These are phyloP conservation scores for Fulica atra DNA, from an alignment of 2,113 vertebrate species.

Conservation along the genomic window DNA sequence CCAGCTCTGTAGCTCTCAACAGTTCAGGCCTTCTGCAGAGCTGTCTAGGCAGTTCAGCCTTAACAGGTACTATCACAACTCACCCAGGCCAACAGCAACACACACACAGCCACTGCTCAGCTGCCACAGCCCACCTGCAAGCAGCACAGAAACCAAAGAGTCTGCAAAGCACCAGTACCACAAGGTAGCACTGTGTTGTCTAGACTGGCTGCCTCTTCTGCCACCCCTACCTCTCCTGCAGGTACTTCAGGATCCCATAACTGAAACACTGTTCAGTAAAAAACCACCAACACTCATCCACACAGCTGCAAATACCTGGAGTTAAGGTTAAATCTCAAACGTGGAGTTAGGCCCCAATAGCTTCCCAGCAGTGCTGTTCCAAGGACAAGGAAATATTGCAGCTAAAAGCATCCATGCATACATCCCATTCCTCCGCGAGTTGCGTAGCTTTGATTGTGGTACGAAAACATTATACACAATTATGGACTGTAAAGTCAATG, in stretches of 20 bases:
- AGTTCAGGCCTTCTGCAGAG: background rate
- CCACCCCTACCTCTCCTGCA: background rate
- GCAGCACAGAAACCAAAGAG: background rate
- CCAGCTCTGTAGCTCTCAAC: background rate
- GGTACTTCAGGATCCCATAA: background rate
- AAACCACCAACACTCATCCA: too few species aligned
- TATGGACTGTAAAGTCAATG: background rate
- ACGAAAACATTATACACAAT: background rate
- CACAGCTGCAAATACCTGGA: rapidly evolving
- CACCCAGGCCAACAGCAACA: background rate
- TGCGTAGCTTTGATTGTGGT: background rate
- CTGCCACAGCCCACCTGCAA: background rate
- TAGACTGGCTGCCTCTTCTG: background rate
- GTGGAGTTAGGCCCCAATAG: background rate
- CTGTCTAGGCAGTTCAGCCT: background rate
- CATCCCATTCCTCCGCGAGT: background rate
- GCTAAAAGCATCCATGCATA: background rate
- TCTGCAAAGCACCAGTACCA: background rate
- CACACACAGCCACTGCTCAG: background rate
- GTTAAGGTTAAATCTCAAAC: background rate
- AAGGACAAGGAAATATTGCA: background rate
- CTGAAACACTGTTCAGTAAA: background rate
- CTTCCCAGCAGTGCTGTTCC: background rate
- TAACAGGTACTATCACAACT: too few species aligned
- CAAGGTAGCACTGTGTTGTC: too few species aligned